A percentile compares a stretch with the other conserved stretches of the same genome.
These are phyloP conservation scores for Sylvilagus floridanus DNA, from an alignment of 2,797 vertebrate species.

Conservation along the genomic window DNA sequence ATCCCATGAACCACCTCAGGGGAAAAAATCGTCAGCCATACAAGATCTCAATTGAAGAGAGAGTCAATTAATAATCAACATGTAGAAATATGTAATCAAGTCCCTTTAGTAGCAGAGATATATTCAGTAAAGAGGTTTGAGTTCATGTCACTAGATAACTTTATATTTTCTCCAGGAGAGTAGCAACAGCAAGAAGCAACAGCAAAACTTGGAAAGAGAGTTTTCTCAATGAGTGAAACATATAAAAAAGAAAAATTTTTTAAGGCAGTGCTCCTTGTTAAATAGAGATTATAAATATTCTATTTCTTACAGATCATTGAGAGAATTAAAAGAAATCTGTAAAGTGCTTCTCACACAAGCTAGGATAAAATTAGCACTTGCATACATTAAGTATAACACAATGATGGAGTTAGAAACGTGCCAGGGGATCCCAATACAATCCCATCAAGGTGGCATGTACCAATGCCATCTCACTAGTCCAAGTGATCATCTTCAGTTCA, in stretches of 20 bases:
- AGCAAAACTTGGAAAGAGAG: conserved; percentile 52
- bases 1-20: neutral
- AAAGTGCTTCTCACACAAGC: conserved; percentile 54
- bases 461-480: too few species aligned
- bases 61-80: neutral
- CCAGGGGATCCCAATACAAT: too few species aligned
- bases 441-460: too few species aligned
- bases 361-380: too few species aligned
- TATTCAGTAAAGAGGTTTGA: neutral
- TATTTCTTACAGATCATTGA: conserved; percentile 66
- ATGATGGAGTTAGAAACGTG: neutral
- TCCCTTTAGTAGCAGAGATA: neutral
- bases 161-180: neutral
- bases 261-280: conserved; percentile 65
- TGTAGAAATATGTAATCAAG: neutral
- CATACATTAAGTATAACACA: conserved; percentile 39
- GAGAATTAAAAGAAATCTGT: conserved; percentile 53
- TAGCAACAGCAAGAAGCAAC: conserved; percentile 23
- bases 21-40: neutral
- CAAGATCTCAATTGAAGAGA: neutral
- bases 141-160: neutral
- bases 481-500: too few species aligned
- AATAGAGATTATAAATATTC: conserved; percentile 76
- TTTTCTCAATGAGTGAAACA: conserved; percentile 55
- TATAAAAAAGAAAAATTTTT: conserved; percentile 67